Evolutionary conservation across 2,888 invertebrate genomes (phyloP), one percentile per base, ranked within the genome.

Genomic region (Cyclophora albipunctata): DNA sequence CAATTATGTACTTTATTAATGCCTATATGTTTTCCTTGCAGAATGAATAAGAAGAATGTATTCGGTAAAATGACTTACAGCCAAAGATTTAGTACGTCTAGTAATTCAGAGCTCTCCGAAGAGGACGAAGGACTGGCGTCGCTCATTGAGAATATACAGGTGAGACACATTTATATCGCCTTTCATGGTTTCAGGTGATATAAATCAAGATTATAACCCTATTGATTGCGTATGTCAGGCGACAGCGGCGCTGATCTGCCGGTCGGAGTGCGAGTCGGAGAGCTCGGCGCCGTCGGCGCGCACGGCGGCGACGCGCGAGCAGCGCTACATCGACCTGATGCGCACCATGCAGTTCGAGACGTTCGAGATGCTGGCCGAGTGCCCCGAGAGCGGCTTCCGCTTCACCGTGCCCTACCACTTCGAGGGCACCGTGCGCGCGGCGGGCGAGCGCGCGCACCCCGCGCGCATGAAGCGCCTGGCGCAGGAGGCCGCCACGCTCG

Each of bases 321-420:
- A 84, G 59, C 90, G 94, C 48, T 98, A 98, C 84, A 90, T 97
- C 59, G 93, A 93, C 69, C 92, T 96, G 57, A 96, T 98, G 96
- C 95, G 95, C 69, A 92, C 92, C 69, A 86, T 97, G 66, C 97
- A 97, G 85, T 98, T 97, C 80, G 95, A 96, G 77, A 96, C 97
- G 7, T 96, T 91, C 77, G 97, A 97, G 83, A 96, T 98, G 95
- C 95, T 97, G 62, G 91, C 92, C 47, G 97, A 97, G 76, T 90
- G 92, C 57, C 82, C 90, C 4, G 93, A 93, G 57, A 91, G 91
- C 62, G 94, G 94, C 48, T 94, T 93, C 73, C 92, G 94, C 62
- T 97, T 98, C 84, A 93, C 93, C 5, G 93, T 97, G 56, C 93
- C 96, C 34, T 96, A 97, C 89, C 96, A 96, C 88, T 97, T 96